Percentiles rank a stretch among this genome's conserved stretches.
Conservation (phyloP, 2,888 invertebrate species). For the Bruchidius siliquastri region DNA sequence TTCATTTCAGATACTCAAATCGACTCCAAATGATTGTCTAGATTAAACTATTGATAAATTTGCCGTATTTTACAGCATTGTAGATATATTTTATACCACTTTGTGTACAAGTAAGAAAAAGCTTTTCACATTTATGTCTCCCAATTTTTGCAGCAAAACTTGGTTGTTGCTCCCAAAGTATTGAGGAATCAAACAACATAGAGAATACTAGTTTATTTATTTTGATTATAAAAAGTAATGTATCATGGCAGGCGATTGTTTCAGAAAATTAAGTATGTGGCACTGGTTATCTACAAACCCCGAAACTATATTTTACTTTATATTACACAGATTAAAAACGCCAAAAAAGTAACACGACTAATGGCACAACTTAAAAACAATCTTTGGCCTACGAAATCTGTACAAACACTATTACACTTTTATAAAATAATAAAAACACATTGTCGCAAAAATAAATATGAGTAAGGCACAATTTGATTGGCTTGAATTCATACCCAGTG, state of each 20-base stretch:
- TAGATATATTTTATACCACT: too few relatives aligned
- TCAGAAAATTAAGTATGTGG: conserved; percentile 6
- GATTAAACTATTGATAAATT: too few relatives aligned
- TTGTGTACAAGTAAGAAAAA: too few relatives aligned
- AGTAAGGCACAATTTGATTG: neutral
- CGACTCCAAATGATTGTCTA: too few relatives aligned
- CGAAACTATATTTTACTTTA: neutral
- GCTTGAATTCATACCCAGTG: neutral
- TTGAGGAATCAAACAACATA: neutral
- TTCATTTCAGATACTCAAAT: too few relatives aligned
- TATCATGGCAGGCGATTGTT: conserved; percentile 18
- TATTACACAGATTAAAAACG: neutral
- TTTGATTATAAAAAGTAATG: conserved; percentile 14
- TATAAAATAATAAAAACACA: too few relatives aligned
- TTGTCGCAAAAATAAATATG: neutral
- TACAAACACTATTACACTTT: neutral
- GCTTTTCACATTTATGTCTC: too few relatives aligned
- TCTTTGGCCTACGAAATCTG: neutral
- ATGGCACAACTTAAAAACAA: neutral
- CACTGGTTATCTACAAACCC: neutral
- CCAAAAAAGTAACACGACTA: neutral
- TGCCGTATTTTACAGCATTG: too few relatives aligned
- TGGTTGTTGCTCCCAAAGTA: too few relatives aligned
- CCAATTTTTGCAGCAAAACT: too few relatives aligned
- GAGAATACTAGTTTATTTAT: conserved; percentile 5